Evolutionary conservation across 2,113 vertebrate species (phyloP), one percentile per base, ranked within the genome.

Genomic region (Elephas maximus): DNA sequence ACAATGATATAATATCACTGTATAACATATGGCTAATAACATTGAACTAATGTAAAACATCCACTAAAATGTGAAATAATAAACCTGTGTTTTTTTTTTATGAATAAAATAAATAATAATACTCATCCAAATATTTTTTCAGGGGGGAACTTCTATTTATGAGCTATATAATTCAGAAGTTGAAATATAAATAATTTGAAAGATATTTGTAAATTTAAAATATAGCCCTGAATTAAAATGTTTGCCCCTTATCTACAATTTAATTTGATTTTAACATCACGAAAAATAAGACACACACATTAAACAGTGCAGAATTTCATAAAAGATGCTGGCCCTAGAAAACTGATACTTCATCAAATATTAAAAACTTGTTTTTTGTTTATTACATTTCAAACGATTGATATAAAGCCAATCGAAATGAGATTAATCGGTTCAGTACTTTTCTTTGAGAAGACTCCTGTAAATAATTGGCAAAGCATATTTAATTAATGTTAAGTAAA

Each of bases 261-360:
- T 77, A 91, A 77, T 95, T 45, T 90, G 5, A 88, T 37, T 94
- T 53, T 91, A 79, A 60, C 5, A 71, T 53, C 80, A 48, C 69
- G 74, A 48, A 76, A 84, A 89, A 63, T 90, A 63, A 82, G 11
- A n/a, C 44, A 4, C 2, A 1, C 41, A 57, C 2, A 60, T 85
- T 95, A 23, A 78, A 5, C 28, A 21, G 3, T 80, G 57, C 63
- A 65, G 30, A 91, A 80, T 60, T 92, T 84, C 2, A 21, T 87
- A 62, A 57, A 91, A 78, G 17, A 57, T 65, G 12, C n/a, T n/a
- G 14, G 1, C 44, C 83, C 15, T 82, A 44, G 20, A 18, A 51
- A 81, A 62, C 30, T 90, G 12, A 14, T 57, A 65, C 23, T 74
- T 93, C 44, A 81, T 21, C 26, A 69, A 45, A 57, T 91, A 12